Base-by-base conservation (phyloP, 2,113 vertebrate species). In the Megaleporinus macrocephalus region DNA sequence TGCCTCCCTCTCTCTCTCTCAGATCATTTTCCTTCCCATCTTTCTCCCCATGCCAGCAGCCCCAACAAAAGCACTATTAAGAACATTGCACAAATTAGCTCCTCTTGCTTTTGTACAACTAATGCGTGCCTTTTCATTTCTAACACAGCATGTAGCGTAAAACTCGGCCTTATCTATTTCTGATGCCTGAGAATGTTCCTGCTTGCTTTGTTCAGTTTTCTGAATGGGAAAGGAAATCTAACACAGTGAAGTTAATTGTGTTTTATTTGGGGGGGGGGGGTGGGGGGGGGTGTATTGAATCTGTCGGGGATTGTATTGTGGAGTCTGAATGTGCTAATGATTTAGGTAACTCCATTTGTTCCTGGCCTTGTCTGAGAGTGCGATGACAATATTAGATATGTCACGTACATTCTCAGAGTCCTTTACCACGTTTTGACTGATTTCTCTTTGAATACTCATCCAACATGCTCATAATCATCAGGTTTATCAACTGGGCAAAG, bases 191-290 rank as follows among this genome's bases (percentile, higher is more conserved):
- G 65, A 80, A n/a, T 5, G 0, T 5, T 66, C 78, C 26, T 41
- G 24, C 29, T 29, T 22, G 49, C 73, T 71, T 30, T 70, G 65
- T 80, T 69, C 55, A 80, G 18, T 71, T 61, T 16, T 41, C 13
- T 26, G 26, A 33, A 26, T 47, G 14, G 30, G 30, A 73, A 33
- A 70, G 73, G 61, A 20, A 20, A 75, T 68, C 70, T 66, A 66
- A 65, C 27, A 73, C 44, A 66, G 55, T 79, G 36, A 62, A 59
- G 29, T 59, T 68, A 75, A 66, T 75, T 75, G 49, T 81, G 26
- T 75, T 81, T 81, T n/a, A n/a, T 74, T 41, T 27, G 70, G 49
- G 41, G 47, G n/a, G n/a, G n/a, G n/a, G n/a, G n/a, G n/a, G n/a
- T n/a, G n/a, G n/a, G n/a, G n/a, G n/a, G n/a, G n/a, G n/a, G n/a